Base-by-base conservation (phyloP, 1,140 invertebrate species). In the Eurosta solidaginis region DNA sequence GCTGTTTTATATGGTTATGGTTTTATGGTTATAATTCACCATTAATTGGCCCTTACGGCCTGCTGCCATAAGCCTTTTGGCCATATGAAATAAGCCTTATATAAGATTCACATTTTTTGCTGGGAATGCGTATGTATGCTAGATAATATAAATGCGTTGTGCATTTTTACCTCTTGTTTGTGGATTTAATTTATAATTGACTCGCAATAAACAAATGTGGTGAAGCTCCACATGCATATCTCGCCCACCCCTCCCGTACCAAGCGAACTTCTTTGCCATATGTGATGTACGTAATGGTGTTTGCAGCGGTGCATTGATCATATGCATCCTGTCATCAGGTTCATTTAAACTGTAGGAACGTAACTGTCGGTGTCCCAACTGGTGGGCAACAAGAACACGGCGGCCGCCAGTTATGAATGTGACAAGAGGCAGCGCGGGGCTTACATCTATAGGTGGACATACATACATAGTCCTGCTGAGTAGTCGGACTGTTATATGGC, bases 131-230 rank as follows among this genome's bases (percentile, higher is more conserved):
- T 17, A 68, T 17, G 22, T 22, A 17, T 29, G 12, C 36, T 10
- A 20, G 33, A 52, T 27, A 49, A n/a, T 10, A n/a, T 20, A 44
- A 33, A 36, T 59, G n/a, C n/a, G n/a, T 44, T 27, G 47, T 0
- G n/a, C 25, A 36, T 63, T 44, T 59, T 47, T 49, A 47, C 29
- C 59, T 17, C 75, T 76, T 50, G 75, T 79, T 44, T 77, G 76
- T 59, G 76, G n/a, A 49, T 76, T 77, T 77, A 77, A 79, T 79
- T 79, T 79, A 79, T 79, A 79, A 79, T 79, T 79, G 76, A 79
- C 76, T 79, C 76, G 52, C 78, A 49, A 77, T 79, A 79, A 77
- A 74, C 78, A 74, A 77, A 77, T 77, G 76, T 75, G 68, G 76
- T n/a, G 45, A 68, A 68, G 59, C 12, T n/a, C n/a, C n/a, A 6